Base-by-base conservation (phyloP, 2,797 vertebrate species). In the Rhyacichthys aspro region DNA sequence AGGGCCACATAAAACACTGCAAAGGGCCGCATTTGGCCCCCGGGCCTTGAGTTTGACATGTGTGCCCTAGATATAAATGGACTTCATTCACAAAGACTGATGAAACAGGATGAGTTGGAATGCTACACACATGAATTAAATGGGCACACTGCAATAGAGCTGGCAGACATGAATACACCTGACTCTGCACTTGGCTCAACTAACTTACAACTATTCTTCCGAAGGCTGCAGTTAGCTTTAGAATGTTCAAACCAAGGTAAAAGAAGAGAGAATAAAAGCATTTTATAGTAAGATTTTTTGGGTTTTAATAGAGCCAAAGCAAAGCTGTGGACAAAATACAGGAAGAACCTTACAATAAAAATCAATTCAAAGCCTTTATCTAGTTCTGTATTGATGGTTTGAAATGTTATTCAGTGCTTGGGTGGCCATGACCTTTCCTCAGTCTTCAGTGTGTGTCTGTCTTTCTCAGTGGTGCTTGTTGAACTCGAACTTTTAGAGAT, bases 321-420 rank as follows among this genome's bases (percentile, higher is more conserved):
- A n/a, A 41, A 41, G 23, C 23, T 14, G 12, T 41, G 46, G 15
- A 33, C n/a, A 9, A 48, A 48, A 34, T 10, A 10, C 28, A 12
- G 7, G n/a, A n/a, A 48, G 15, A 48, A 9, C 5, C 9, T 11
- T 48, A 3, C 14, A 15, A 8, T 17, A 39, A 41, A 41, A 19
- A 12, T 37, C 5, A 3, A 16, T 37, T 7, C 15, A 16, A 39
- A 39, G 18, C 11, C 18, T 19, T 45, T 19, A 12, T 16, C 15
- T 43, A 16, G 10, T 17, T 50, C 33, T 12, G 37, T 54, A 23
- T n/a, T 41, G 17, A 45, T 45, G 18, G 12, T 54, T 54, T 23
- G 8, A 23, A 54, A 41, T 54, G 37, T 41, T 39, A 41, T 41
- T 41, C 50, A 19, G 36, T 28, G 50, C 50, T 54, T 54, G 36